Base-by-base conservation (phyloP, 2,888 invertebrate species). In the Cactoblastis cactorum region DNA sequence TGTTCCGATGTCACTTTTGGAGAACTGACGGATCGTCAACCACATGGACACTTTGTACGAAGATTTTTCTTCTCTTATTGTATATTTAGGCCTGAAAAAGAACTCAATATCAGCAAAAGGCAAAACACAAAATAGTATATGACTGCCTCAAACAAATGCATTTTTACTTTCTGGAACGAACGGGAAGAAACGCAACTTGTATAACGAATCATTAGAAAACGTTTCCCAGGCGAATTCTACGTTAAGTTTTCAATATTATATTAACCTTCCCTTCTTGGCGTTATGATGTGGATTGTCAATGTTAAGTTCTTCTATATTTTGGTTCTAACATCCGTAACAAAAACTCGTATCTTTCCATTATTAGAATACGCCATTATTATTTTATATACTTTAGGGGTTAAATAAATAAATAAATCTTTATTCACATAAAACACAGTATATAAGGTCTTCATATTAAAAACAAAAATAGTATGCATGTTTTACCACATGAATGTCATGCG, bases 1-100 rank as follows among this genome's bases (percentile, higher is more conserved):
- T 24, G 94, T 93, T 37, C 95, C 95, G 60, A 88, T 88, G 67
- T 88, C 89, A 12, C 68, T 80, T 53, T 77, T 80, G 0, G 85
- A 77, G 59, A 89, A 94, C 73, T 91, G 90, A 49, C 91, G 85
- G 67, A 94, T 93, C 32, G 91, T 90, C 52, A 94, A 90, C 91
- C 92, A 92, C 94, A 95, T 95, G 50, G 92, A 92, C 56, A 94
- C 94, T 71, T 93, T 94, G 88, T 95, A 95, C 4, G 93, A 93
- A 4, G 92, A 88, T 58, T 93, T 91, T 61, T 92, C 92, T 75
- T 95, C 95, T 55, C 92, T 86, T 61, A 95, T 93, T 53, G 90
- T 87, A 82, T 95, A 95, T 72, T 95, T 95, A 49, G 92, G 92
- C 67, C 95, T 96, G 47, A 14, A 37, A 35, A 28, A 8, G 37